These are phyloP conservation scores for Gymnodraco acuticeps DNA, from an alignment of 2,797 vertebrate genomes.

Conservation along the genomic window DNA sequence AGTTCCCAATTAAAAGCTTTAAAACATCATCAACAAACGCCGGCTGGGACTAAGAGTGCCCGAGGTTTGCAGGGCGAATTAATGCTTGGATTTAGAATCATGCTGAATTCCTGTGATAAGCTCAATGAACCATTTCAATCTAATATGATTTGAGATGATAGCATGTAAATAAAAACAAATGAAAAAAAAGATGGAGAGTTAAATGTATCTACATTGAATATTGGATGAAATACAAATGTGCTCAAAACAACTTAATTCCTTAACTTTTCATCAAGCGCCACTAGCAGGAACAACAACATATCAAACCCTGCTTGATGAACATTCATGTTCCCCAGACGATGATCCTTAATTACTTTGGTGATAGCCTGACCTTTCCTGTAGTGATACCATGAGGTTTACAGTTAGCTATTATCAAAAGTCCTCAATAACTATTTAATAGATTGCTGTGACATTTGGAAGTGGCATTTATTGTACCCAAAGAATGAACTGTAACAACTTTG, in stretches of 20 bases:
- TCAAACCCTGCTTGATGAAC: neutral
- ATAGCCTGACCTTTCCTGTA: neutral
- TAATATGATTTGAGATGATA: neutral
- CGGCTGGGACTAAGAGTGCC: neutral
- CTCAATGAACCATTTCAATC: conserved; percentile 1
- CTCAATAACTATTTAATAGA: neutral
- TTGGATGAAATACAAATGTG: neutral
- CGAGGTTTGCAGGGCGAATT: conserved; percentile 10
- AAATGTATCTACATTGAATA: too few relatives aligned
- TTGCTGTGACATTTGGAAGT: neutral
- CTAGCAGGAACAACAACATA: neutral
- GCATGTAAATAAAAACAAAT: neutral
- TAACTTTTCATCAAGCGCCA: neutral
- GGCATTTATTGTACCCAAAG: neutral
- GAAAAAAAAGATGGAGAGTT: neutral
- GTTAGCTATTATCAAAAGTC: neutral
- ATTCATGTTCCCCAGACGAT: neutral
- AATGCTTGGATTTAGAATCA: conserved; percentile 21
- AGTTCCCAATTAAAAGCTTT: conserved; percentile 40
- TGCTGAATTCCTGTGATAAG: neutral
- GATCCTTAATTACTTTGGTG: neutral
- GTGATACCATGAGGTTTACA: neutral
- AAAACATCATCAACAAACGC: conserved; percentile 25
- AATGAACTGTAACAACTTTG: neutral
- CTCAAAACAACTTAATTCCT: too few relatives aligned